A percentile compares a stretch with the other conserved stretches of the same genome.
Evolutionary conservation across 2,797 vertebrate species (phyloP).

Genomic region (Sebastes vulpes): DNA sequence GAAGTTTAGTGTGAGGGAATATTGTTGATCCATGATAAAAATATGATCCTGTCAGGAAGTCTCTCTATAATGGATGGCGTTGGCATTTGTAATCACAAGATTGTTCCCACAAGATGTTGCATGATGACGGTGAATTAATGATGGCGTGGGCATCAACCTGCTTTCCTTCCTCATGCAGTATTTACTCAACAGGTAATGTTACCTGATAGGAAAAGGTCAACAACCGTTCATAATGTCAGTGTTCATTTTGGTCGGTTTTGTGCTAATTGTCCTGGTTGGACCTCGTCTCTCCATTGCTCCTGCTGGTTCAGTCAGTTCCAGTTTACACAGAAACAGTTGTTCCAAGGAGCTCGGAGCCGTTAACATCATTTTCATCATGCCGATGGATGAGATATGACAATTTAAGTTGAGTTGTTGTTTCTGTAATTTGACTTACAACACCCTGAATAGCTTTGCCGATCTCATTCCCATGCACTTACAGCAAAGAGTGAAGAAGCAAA

Average conservation of each 20-base stretch:
- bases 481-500: too few species aligned
- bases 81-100: not conserved
- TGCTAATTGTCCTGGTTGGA: not conserved
- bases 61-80: constrained; percentile 25
- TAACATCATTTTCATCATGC: not conserved
- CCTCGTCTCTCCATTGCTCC: not conserved
- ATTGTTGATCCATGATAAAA: constrained; percentile 44
- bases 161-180: constrained; percentile 7
- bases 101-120: constrained; percentile 14
- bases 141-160: not conserved
- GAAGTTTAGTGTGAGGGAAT: constrained; percentile 16
- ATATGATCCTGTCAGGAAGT: constrained; percentile 48
- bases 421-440: not conserved
- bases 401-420: not conserved
- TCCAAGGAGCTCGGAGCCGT: not conserved
- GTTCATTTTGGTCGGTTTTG: not conserved
- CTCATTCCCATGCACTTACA: not conserved
- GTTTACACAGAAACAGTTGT: not conserved
- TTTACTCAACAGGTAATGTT: constrained; percentile 28
- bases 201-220: not conserved
- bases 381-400: not conserved
- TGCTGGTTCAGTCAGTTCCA: not conserved
- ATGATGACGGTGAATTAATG: constrained; percentile 40
- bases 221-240: not conserved
- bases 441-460: not conserved